These are phyloP conservation scores for Willowsia nigromaculata DNA, from an alignment of 2,888 invertebrate genomes.

Conservation along the genomic window DNA sequence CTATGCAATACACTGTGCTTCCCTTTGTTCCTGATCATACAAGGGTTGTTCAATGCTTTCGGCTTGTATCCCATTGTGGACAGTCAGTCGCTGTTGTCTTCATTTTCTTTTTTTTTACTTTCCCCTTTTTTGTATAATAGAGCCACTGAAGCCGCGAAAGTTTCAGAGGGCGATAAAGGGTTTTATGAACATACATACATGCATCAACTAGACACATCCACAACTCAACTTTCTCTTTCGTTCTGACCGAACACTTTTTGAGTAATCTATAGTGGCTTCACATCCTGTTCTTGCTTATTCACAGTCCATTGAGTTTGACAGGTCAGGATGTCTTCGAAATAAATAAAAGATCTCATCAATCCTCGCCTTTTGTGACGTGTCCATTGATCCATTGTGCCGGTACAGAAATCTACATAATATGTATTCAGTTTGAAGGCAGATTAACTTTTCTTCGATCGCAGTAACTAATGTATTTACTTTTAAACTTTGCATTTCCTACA, in stretches of 20 bases:
- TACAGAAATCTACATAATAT: conserved; percentile 63
- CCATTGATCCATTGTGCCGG: conserved; percentile 67
- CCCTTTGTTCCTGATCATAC: conserved; percentile 23
- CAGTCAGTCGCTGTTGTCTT: conserved; percentile 11
- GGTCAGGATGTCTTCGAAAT: conserved; percentile 77
- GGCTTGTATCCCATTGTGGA: conserved; percentile 28
- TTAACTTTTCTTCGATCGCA: conserved; percentile 26
- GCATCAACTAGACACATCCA: not conserved
- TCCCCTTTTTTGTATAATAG: conserved; percentile 1
- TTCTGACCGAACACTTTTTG: conserved; percentile 77
- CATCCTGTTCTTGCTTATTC: conserved; percentile 77
- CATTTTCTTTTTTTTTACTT: conserved; percentile 3
- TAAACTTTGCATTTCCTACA: too few relatives aligned
- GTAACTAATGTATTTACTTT: too few relatives aligned
- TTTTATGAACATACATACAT: conserved; percentile 44
- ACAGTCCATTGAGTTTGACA: conserved; percentile 76
- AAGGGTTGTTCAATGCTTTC: conserved; percentile 32
- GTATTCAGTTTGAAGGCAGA: conserved; percentile 42
- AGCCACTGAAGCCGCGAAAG: conserved; percentile 45
- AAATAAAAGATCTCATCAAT: conserved; percentile 76
- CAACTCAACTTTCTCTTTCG: conserved; percentile 73
- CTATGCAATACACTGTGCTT: conserved; percentile 26
- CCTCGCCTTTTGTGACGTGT: conserved; percentile 64
- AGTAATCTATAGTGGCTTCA: conserved; percentile 78
- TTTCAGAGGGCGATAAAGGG: conserved; percentile 76